A percentile compares a stretch with the other conserved stretches of the same genome.
These are phyloP conservation scores for Lepidurus packardi DNA, from an alignment of 1,140 invertebrate genomes.

Conservation along the genomic window DNA sequence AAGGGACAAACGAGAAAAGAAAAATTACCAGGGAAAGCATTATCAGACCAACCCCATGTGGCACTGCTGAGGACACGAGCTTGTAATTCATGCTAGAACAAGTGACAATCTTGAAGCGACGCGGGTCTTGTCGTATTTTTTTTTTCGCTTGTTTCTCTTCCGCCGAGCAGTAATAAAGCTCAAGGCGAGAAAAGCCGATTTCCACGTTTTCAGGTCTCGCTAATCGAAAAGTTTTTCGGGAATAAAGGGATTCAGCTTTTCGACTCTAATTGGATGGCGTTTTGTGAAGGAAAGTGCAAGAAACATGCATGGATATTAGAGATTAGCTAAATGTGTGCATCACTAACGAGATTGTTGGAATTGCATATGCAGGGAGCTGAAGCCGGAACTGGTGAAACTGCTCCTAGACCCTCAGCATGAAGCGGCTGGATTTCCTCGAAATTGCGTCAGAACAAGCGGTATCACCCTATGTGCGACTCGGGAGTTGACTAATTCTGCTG, in stretches of 20 bases:
- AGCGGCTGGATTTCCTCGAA: too few relatives aligned
- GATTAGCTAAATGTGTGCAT: background rate
- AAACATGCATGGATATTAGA: constrained; percentile 4
- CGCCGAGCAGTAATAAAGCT: background rate
- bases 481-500: too few relatives aligned
- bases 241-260: constrained; percentile 8
- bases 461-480: too few relatives aligned
- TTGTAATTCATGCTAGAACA: constrained; percentile 19
- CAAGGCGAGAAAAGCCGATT: too few relatives aligned
- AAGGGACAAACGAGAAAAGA: background rate
- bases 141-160: background rate
- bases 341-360: background rate
- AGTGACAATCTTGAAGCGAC: background rate
- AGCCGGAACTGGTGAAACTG: background rate
- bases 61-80: background rate
- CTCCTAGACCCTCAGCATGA: background rate
- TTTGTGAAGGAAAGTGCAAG: background rate
- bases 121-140: background rate
- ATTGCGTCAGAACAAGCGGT: too few relatives aligned
- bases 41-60: constrained; percentile 18
- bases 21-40: background rate
- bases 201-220: background rate
- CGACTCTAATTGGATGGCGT: background rate
- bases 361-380: background rate
- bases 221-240: background rate